A percentile compares a stretch with the other conserved stretches of the same genome.
Conservation (phyloP, 2,888 invertebrate genomes). For the Luperina testacea region DNA sequence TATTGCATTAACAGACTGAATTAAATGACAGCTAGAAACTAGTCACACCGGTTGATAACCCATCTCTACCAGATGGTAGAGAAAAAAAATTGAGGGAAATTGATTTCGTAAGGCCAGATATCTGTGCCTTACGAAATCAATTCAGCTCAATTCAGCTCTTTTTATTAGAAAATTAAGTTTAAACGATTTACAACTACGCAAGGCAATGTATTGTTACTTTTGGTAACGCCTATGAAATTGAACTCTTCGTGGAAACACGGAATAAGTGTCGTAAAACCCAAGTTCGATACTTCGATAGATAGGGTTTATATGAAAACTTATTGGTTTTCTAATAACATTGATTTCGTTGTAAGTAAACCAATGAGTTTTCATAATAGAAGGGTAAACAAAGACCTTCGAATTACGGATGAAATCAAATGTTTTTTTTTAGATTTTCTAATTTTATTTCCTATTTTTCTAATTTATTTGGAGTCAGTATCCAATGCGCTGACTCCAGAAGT, state of each 20-base stretch:
- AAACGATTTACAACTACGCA: constrained; percentile 1
- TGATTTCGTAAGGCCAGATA: background rate
- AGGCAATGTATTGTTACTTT: background rate
- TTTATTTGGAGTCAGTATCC: background rate
- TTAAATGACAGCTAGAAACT: constrained; percentile 36
- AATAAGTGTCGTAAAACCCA: background rate
- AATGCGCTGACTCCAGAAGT: no score
- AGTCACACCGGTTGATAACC: constrained; percentile 38
- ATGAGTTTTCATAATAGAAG: background rate
- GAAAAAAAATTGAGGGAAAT: no score
- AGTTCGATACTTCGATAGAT: constrained; percentile 1
- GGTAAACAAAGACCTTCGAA: background rate
- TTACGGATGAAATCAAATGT: background rate
- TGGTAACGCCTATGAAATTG: background rate
- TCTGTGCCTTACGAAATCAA: constrained; percentile 35
- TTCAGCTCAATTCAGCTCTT: constrained; percentile 44
- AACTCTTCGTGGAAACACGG: background rate
- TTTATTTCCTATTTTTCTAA: background rate
- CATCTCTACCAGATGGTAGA: constrained; percentile 13
- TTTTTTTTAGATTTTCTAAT: background rate
- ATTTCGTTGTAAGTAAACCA: background rate
- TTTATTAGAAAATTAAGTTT: constrained; percentile 40
- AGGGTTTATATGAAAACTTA: background rate
- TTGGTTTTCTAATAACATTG: background rate
- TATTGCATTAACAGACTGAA: constrained; percentile 45